phyloP scores from a whole-genome alignment of 2,888 invertebrate genomes.

The Unio pictorum region DNA sequence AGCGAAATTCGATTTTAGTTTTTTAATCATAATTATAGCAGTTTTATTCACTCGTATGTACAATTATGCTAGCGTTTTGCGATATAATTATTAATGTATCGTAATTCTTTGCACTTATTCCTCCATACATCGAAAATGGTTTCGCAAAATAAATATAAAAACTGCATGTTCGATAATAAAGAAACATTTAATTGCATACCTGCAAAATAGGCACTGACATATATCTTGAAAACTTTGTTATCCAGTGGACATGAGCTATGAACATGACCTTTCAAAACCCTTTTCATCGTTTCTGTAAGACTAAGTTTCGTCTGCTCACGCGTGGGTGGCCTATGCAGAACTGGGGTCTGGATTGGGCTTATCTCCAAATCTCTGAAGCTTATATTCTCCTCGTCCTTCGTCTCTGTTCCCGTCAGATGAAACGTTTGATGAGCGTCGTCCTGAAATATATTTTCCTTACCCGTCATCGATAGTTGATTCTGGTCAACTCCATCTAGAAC shows the following conservation, averaged over 20 bases:
- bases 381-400: conserved; percentile 22
- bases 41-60: too few species aligned
- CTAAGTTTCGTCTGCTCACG: conserved; percentile 47
- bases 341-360: conserved; percentile 59
- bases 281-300: conserved; percentile 43
- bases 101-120: too few species aligned
- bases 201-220: conserved; percentile 53
- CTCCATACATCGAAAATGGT: too few species aligned
- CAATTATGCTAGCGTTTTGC: too few species aligned
- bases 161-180: too few species aligned
- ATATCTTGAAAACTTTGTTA: conserved; percentile 50
- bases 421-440: conserved; percentile 26
- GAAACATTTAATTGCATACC: conserved; percentile 35
- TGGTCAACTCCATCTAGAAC: too few species aligned
- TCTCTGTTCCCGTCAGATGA: conserved; percentile 28
- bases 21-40: too few species aligned
- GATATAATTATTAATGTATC: too few species aligned
- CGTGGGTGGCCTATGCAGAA: conserved; percentile 51
- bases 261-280: conserved; percentile 53
- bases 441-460: neutral
- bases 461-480: neutral
- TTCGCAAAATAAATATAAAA: too few species aligned
- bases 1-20: too few species aligned
- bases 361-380: conserved; percentile 42
- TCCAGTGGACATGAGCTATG: conserved; percentile 49